Evolutionary conservation across 1,140 invertebrate genomes (phyloP).

Genomic region (Pantala flavescens): DNA sequence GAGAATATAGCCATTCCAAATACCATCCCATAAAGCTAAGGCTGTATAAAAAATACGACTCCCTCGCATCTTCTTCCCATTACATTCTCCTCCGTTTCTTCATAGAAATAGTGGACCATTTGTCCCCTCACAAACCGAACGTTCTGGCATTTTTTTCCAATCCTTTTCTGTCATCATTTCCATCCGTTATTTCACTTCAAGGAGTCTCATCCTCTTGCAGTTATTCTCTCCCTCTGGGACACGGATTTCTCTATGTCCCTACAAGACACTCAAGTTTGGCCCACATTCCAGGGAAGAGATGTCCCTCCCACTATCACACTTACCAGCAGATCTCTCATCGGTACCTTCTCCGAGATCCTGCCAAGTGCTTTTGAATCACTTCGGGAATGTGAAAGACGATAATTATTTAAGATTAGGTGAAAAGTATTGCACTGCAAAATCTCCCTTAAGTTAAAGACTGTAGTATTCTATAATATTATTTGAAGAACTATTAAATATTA

Average conservation of each 20-base stretch:
- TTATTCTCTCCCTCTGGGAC: neutral
- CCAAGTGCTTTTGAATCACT: too few species aligned
- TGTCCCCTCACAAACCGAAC: neutral
- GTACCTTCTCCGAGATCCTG: too few species aligned
- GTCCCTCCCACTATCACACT: neutral
- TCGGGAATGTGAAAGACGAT: too few species aligned
- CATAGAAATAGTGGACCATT: neutral
- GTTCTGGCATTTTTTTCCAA: neutral
- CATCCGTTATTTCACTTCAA: neutral
- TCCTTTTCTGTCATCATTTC: neutral
- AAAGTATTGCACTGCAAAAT: too few species aligned
- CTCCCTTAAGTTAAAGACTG: too few species aligned
- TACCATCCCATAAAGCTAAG: neutral
- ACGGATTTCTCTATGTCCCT: neutral
- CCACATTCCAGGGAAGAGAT: neutral
- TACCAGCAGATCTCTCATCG: too few species aligned
- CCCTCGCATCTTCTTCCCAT: neutral
- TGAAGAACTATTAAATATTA: too few species aligned
- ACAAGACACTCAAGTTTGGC: neutral
- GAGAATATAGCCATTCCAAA: neutral
- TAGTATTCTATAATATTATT: too few species aligned
- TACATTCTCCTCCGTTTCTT: neutral
- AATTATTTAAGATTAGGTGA: too few species aligned
- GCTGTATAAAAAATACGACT: neutral
- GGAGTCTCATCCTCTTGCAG: neutral